Evolutionary conservation across 2,888 invertebrate genomes (phyloP).

Genomic region (Drosophila colorata): DNA sequence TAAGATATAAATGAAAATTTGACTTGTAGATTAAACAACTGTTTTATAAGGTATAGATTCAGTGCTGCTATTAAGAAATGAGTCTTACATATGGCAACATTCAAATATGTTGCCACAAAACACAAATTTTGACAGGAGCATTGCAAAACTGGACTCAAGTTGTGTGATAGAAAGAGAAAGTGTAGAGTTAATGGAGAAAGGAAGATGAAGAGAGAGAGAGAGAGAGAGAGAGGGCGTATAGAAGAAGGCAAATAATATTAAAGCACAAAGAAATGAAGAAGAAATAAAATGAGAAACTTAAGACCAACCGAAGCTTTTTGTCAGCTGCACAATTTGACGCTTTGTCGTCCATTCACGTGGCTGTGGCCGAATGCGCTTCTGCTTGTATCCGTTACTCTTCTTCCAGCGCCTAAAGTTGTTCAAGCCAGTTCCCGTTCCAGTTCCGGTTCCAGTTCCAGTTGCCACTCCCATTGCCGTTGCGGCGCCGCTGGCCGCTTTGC

Average conservation of each 20-base stretch:
- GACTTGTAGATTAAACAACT: too few relatives aligned
- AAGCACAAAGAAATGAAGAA: constrained; percentile 29
- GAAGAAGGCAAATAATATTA: constrained; percentile 10
- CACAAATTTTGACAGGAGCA: not conserved
- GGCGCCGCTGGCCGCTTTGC: constrained; percentile 20
- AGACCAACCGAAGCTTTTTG: constrained; percentile 83
- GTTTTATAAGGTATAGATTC: too few relatives aligned
- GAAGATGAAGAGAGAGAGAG: not conserved
- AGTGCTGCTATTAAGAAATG: too few relatives aligned
- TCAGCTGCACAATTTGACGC: constrained; percentile 41
- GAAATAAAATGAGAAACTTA: constrained; percentile 27
- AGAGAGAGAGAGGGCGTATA: not conserved
- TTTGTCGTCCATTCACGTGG: constrained; percentile 15
- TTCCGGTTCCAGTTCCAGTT: not conserved
- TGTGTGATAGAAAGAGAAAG: not conserved
- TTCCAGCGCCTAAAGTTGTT: constrained; percentile 82
- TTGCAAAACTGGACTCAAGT: not conserved
- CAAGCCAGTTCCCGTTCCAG: not conserved
- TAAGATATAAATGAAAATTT: too few relatives aligned
- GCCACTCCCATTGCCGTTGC: not conserved
- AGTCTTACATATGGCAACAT: too few relatives aligned
- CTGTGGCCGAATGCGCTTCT: constrained; percentile 18
- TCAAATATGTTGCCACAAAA: too few relatives aligned
- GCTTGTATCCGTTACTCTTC: constrained; percentile 62
- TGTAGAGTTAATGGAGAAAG: not conserved